Conservation (phyloP, 2,888 invertebrate species). For the Temnothorax ravouxi region DNA sequence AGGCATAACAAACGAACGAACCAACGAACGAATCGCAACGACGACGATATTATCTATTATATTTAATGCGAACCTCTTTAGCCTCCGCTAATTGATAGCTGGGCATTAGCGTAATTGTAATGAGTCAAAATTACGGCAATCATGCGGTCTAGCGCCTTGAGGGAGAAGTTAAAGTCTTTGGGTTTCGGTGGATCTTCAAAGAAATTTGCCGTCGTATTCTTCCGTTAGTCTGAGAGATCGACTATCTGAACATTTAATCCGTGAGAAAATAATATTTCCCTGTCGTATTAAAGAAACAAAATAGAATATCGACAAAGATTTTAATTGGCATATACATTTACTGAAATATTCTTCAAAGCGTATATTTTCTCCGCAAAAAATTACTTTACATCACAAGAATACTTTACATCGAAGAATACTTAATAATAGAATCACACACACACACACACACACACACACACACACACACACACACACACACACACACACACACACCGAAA, state of each 20-base stretch:
- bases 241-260: constrained; percentile 21
- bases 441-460: too few species aligned
- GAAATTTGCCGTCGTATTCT: constrained; percentile 63
- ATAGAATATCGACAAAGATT: background rate
- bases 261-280: constrained; percentile 18
- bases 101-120: constrained; percentile 85
- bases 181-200: constrained; percentile 74
- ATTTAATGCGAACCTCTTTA: constrained; percentile 84
- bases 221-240: background rate
- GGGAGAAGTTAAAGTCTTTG: constrained; percentile 62
- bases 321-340: background rate
- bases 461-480: too few species aligned
- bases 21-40: constrained; percentile 78
- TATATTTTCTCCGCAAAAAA: background rate
- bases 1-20: constrained; percentile 65
- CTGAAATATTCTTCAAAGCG: background rate
- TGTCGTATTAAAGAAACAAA: background rate
- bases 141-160: constrained; percentile 81
- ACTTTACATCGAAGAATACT: background rate
- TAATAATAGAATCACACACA: background rate
- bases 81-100: constrained; percentile 84
- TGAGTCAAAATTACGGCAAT: constrained; percentile 84
- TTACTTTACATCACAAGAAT: background rate
- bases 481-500: background rate
- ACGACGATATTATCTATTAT: constrained; percentile 82